Evolutionary conservation across 2,797 vertebrate species (phyloP), one percentile per base, ranked within the genome.

Genomic region (Crocidura indochinensis): DNA sequence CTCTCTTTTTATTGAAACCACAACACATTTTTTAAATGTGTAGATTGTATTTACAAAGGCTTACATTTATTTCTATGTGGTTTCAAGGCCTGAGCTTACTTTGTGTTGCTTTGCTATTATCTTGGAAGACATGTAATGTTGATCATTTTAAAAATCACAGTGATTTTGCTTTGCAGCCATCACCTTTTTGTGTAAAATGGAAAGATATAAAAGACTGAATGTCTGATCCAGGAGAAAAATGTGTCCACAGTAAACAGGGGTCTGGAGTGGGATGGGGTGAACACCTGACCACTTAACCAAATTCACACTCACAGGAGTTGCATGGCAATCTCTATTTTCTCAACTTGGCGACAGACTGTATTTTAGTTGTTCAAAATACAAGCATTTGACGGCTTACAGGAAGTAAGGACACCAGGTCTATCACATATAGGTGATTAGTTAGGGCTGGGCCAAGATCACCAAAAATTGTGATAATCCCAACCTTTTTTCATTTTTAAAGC

Each of bases 401-500:
- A 88, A 77, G 38, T 51, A 46, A 81, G 68, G 65, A 53, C 62
- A 71, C 72, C 60, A 3, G 14, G 69, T 31, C 89, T 85, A 88
- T 86, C 85, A 73, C 74, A 56, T 85, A 76, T 17, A 95, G 89
- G 90, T 75, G 84, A 78, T 6, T 89, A 83, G 62, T 62, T 81
- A 94, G 74, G 67, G 69, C 67, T 67, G 26, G 88, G 20, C 46
- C 71, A 64, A 20, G 38, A 69, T 77, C 87, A 91, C 73, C 73
- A 79, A 91, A 95, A 80, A 85, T 44, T 74, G 95, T 79, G 81
- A 79, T 94, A 69, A 93, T 87, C 56, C 72, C 84, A 47, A 82
- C 38, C 76, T 64, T 72, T 72, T 72, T 72, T 91, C 88, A 91
- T 93, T 78, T 91, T 86, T 91, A 92, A 95, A 90, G 82, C 78